Conservation (phyloP, 1,140 invertebrate genomes). For the Lepidurus apus region DNA sequence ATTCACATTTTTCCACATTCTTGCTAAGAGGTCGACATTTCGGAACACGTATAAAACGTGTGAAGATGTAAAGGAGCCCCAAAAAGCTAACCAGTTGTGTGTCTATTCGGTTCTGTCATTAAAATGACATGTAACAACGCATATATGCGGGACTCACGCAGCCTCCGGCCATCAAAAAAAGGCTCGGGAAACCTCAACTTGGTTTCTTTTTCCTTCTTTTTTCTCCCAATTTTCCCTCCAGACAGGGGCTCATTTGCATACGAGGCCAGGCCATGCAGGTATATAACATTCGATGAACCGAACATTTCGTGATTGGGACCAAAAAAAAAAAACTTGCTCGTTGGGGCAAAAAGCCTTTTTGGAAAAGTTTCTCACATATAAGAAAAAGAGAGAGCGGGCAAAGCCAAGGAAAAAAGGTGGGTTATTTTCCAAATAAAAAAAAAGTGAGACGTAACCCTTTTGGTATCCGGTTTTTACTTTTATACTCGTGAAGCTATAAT, state of each 20-base stretch:
- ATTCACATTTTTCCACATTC: too few relatives aligned
- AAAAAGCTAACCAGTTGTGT: background rate
- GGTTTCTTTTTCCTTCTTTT: slow-evolving; percentile 12
- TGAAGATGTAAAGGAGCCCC: background rate
- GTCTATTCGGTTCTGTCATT: slow-evolving; percentile 3
- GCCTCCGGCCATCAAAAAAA: background rate
- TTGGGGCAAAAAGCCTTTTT: background rate
- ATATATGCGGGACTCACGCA: background rate
- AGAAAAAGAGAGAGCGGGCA: background rate
- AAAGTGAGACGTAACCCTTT: slow-evolving; percentile 2
- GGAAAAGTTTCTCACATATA: slow-evolving; percentile 10
- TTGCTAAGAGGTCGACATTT: background rate
- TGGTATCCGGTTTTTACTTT: slow-evolving; percentile 15
- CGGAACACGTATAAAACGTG: background rate
- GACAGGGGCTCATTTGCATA: background rate
- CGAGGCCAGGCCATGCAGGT: slow-evolving; percentile 17
- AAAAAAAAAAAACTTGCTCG: background rate
- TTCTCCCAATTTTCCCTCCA: background rate
- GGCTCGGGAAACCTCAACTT: slow-evolving; percentile 11
- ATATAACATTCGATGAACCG: slow-evolving; percentile 10
- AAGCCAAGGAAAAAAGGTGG: background rate
- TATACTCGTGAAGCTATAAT: background rate
- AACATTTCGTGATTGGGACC: slow-evolving; percentile 18
- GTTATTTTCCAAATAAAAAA: background rate
- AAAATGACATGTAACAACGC: background rate